Percentiles rank a stretch among this genome's conserved stretches.
Evolutionary conservation across 1,140 invertebrate species (phyloP).

Genomic region (Drosophila truncata): DNA sequence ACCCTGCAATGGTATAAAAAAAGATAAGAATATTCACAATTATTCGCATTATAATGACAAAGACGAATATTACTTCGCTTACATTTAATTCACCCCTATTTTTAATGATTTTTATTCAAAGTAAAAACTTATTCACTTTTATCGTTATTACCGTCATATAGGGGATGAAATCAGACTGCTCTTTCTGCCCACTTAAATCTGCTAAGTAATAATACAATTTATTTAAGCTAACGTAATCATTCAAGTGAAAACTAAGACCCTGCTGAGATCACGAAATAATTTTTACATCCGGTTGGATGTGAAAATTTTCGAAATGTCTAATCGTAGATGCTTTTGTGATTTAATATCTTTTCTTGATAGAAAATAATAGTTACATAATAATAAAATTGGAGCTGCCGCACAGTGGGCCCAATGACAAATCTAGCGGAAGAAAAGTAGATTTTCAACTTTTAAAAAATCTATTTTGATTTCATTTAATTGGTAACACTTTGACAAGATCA

Average conservation of each 20-base stretch:
- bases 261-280: conserved; percentile 35
- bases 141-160: conserved; percentile 18
- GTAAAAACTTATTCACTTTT: conserved; percentile 3
- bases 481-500: too few relatives aligned
- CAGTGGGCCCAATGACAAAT: too few relatives aligned
- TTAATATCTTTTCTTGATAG: not conserved
- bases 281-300: conserved; percentile 27
- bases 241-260: conserved; percentile 39
- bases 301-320: conserved; percentile 16
- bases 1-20: not conserved
- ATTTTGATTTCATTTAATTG: too few relatives aligned
- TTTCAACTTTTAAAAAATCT: too few relatives aligned
- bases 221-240: conserved; percentile 17
- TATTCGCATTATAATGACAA: not conserved
- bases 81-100: conserved; percentile 24
- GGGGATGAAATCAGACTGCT: conserved; percentile 48
- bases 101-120: conserved; percentile 7
- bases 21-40: not conserved
- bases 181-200: conserved; percentile 40
- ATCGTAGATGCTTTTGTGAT: not conserved
- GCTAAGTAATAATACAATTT: conserved; percentile 34
- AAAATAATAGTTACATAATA: not conserved
- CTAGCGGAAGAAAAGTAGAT: too few relatives aligned
- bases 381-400: too few relatives aligned
- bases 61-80: not conserved